A percentile compares a stretch with the other conserved stretches of the same genome.
Conservation (phyloP, 2,797 vertebrate genomes). For the Gephyroberyx darwinii region DNA sequence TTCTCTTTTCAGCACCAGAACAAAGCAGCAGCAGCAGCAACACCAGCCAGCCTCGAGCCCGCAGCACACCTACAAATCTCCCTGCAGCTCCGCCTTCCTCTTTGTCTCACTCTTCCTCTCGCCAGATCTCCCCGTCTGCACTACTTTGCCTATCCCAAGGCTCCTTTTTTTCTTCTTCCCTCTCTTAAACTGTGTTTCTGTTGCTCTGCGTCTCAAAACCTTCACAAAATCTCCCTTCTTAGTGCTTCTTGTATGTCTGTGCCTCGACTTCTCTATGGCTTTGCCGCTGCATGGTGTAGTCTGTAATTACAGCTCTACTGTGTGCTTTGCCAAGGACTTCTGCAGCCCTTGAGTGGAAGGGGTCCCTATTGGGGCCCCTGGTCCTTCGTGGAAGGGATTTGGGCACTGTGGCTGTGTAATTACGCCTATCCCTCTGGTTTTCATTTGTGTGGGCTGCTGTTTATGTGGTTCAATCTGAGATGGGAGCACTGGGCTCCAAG, state of each 20-base stretch:
- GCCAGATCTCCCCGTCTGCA: slow-evolving; percentile 30
- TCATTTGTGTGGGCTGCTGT: slow-evolving; percentile 69
- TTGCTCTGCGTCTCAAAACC: slow-evolving; percentile 39
- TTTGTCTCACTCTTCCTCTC: slow-evolving; percentile 39
- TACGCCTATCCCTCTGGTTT: slow-evolving; percentile 71
- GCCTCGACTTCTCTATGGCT: slow-evolving; percentile 42
- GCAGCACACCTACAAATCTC: slow-evolving; percentile 59
- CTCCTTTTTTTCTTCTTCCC: not conserved
- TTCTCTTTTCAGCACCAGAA: slow-evolving; percentile 67
- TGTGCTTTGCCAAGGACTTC: slow-evolving; percentile 64
- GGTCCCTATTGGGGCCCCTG: slow-evolving; percentile 64
- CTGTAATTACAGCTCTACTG: slow-evolving; percentile 74
- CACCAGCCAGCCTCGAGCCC: slow-evolving; percentile 40
- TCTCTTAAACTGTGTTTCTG: slow-evolving; percentile 24
- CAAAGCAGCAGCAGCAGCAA: slow-evolving; percentile 65
- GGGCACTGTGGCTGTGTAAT: slow-evolving; percentile 73
- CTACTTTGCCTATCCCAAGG: slow-evolving; percentile 20
- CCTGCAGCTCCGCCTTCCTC: slow-evolving; percentile 47
- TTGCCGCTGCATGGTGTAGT: slow-evolving; percentile 57
- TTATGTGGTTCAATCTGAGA: slow-evolving; percentile 65
- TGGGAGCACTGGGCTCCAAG: slow-evolving; percentile 35
- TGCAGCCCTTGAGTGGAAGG: slow-evolving; percentile 63
- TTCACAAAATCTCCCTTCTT: slow-evolving; percentile 49
- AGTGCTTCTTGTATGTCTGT: slow-evolving; percentile 50
- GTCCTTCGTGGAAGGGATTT: slow-evolving; percentile 66